A percentile compares a stretch with the other conserved stretches of the same genome.
Conservation (phyloP, 2,888 invertebrate species). For the Lepidocyrtoides sp. region DNA sequence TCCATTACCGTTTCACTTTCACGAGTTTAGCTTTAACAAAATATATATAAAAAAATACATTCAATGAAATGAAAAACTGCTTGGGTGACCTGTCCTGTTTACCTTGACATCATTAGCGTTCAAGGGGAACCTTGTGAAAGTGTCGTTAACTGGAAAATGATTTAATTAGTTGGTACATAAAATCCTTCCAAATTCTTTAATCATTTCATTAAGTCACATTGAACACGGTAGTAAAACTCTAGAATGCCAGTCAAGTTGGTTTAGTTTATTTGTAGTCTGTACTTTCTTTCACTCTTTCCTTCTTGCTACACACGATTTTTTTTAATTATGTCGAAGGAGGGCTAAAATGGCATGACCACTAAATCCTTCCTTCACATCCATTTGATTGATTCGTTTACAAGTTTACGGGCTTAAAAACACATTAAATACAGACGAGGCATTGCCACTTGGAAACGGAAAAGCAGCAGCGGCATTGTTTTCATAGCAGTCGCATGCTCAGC, state of each 20-base stretch:
- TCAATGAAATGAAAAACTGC: background rate
- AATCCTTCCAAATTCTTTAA: background rate
- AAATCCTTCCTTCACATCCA: background rate
- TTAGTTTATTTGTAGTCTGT: background rate
- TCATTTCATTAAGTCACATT: background rate
- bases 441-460: no score
- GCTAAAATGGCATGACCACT: background rate
- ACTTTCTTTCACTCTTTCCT: no score
- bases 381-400: background rate
- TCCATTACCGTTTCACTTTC: slow-evolving; percentile 34
- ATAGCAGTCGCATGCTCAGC: no score
- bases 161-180: background rate
- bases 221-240: background rate
- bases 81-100: background rate
- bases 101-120: background rate
- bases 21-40: background rate
- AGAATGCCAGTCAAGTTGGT: background rate
- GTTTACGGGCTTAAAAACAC: no score
- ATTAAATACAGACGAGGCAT: no score
- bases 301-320: background rate
- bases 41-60: background rate
- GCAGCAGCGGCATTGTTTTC: no score
- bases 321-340: background rate
- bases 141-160: background rate
- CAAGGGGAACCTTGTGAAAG: background rate